A percentile compares a stretch with the other conserved stretches of the same genome.
Evolutionary conservation across 2,797 vertebrate genomes (phyloP).

Genomic region (Hydrolagus colliei): DNA sequence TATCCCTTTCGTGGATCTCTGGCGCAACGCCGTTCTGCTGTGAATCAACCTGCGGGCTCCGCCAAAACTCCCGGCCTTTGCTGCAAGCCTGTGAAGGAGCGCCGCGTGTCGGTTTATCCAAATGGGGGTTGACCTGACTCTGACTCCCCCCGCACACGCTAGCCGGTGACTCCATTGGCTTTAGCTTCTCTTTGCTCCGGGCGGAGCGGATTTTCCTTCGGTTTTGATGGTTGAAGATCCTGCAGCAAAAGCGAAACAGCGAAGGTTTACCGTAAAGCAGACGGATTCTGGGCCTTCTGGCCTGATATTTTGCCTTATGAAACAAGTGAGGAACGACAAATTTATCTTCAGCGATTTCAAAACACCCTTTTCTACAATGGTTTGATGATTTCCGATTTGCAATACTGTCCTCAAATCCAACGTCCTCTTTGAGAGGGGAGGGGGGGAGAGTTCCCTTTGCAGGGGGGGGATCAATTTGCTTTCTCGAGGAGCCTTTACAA

Average conservation of each 20-base stretch:
- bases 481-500: background rate
- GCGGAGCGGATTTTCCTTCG: slow-evolving; percentile 55
- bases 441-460: background rate
- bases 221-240: slow-evolving; percentile 56
- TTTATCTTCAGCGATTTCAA: background rate
- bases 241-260: slow-evolving; percentile 58
- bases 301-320: slow-evolving; percentile 4
- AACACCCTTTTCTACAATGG: slow-evolving; percentile 8
- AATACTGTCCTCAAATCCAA: background rate
- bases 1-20: slow-evolving; percentile 22
- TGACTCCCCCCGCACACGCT: slow-evolving; percentile 46
- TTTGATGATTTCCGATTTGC: slow-evolving; percentile 23
- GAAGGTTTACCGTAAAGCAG: slow-evolving; percentile 68
- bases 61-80: slow-evolving; percentile 42
- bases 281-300: slow-evolving; percentile 34
- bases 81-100: slow-evolving; percentile 43
- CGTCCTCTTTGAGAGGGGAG: background rate
- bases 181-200: slow-evolving; percentile 50
- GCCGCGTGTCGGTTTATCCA: slow-evolving; percentile 41
- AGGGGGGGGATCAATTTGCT: background rate
- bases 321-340: background rate
- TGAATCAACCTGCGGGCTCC: slow-evolving; percentile 43
- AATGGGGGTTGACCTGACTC: slow-evolving; percentile 32
- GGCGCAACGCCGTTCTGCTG: slow-evolving; percentile 60
- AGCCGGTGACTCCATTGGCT: slow-evolving; percentile 53